Base-by-base conservation (phyloP, 2,797 vertebrate species). In the Etheostoma perlongum region DNA sequence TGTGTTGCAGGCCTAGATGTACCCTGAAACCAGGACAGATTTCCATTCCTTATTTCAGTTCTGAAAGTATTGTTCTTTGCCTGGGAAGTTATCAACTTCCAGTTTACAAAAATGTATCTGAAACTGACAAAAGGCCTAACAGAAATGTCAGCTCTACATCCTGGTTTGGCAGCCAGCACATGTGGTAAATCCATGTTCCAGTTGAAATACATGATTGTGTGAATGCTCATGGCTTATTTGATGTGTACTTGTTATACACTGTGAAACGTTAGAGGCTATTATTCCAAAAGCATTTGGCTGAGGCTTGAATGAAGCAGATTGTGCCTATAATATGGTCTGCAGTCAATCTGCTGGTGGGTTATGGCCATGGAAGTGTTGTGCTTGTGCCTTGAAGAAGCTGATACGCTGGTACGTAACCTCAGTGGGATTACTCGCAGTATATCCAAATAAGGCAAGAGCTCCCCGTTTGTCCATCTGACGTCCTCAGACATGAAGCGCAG, bases 401-500 rank as follows among this genome's bases (percentile, higher is more conserved):
- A 87, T 90, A 82, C 76, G 74, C 85, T 85, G 85, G 85, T 86
- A 81, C 82, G 57, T 86, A 91, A 92, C 89, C 89, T 90, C 91
- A 47, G 79, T 72, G 72, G 84, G 90, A 91, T 92, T 88, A 90
- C 86, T 89, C 36, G 65, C 79, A 85, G 82, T 15, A 91, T 92
- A 67, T 67, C 93, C 94, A 93, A 93, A 95, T 93, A 93, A 92
- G 93, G 94, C 71, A 61, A 91, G 80, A 78, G 74, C 76, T 89
- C 77, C 85, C 80, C 25, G 74, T 79, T 87, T 67, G 79, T 83
- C 73, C 80, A 67, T 78, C 84, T 89, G 84, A 91, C 77, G 77
- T 81, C 75, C 85, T 81, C 84, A 84, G 81, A 90, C 79, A 54
- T 70, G 79, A 82, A 85, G 83, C 74, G 44, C 81, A 78, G 74